phyloP scores from a whole-genome alignment of 2,797 vertebrate species.

The Mormyrus hasselquistii region DNA sequence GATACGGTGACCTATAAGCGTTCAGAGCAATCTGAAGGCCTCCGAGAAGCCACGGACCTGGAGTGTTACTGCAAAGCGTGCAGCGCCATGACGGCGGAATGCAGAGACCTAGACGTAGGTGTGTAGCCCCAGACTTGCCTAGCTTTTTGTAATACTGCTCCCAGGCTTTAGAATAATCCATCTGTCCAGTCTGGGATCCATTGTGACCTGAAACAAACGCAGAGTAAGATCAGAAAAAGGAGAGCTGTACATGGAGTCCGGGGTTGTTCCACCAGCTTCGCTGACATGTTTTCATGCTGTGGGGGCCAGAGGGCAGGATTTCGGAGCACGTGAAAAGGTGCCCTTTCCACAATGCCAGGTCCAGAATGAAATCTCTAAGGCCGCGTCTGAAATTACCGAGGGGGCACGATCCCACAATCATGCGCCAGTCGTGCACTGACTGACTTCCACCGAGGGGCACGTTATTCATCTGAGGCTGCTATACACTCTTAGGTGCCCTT shows the following conservation, averaged over 20 bases:
- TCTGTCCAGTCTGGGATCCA: constrained; percentile 64
- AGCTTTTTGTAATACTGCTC: constrained; percentile 64
- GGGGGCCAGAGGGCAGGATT: not conserved
- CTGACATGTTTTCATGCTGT: not conserved
- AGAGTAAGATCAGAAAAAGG: not conserved
- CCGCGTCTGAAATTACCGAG: not conserved
- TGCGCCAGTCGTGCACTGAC: not conserved
- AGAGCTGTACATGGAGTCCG: not conserved
- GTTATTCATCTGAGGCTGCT: not conserved
- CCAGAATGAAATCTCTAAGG: not conserved
- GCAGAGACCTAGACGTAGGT: not conserved
- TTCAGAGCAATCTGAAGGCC: not conserved
- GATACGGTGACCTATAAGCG: not conserved
- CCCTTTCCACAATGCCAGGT: not conserved
- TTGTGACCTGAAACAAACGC: constrained; percentile 64
- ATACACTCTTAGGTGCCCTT: not conserved
- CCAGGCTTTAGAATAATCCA: constrained; percentile 57
- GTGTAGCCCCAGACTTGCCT: constrained; percentile 42
- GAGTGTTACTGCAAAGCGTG: not conserved
- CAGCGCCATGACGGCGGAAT: not conserved
- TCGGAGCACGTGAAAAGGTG: not conserved
- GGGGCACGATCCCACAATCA: not conserved
- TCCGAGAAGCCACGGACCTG: not conserved
- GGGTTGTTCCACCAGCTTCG: too few species aligned
- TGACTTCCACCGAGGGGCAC: not conserved